phyloP scores from a whole-genome alignment of 2,113 vertebrate species.

The Diadophis punctatus region DNA sequence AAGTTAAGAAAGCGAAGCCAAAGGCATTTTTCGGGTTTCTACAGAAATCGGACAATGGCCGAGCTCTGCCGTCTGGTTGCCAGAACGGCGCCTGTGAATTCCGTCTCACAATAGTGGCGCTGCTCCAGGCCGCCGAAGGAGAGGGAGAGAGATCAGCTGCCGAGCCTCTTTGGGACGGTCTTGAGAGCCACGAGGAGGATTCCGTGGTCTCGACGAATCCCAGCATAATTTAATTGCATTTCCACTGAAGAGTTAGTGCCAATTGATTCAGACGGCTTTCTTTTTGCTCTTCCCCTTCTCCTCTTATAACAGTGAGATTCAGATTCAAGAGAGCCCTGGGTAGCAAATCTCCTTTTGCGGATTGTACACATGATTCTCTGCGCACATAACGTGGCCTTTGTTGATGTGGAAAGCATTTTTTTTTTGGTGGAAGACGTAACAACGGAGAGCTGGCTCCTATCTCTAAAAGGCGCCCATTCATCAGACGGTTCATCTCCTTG shows the following conservation, averaged over 20 bases:
- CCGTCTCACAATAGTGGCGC: not conserved
- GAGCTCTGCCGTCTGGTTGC: not conserved
- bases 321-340: not conserved
- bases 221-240: not conserved
- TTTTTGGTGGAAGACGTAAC: not conserved
- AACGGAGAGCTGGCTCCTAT: accelerated
- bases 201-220: not conserved
- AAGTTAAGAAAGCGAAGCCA: not conserved
- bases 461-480: not conserved
- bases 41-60: not conserved
- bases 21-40: not conserved
- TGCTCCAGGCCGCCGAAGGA: not conserved
- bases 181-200: not conserved
- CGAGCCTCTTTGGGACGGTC: not conserved
- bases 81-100: not conserved
- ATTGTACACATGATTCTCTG: not conserved
- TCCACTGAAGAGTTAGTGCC: not conserved
- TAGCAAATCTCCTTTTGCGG: not conserved
- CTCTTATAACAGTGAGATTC: not conserved
- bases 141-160: not conserved
- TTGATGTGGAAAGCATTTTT: not conserved
- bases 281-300: not conserved
- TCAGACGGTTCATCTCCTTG: not conserved
- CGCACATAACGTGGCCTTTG: not conserved
- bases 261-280: not conserved